Evolutionary conservation across 2,113 vertebrate genomes (phyloP).

Genomic region (Catharus minimus): DNA sequence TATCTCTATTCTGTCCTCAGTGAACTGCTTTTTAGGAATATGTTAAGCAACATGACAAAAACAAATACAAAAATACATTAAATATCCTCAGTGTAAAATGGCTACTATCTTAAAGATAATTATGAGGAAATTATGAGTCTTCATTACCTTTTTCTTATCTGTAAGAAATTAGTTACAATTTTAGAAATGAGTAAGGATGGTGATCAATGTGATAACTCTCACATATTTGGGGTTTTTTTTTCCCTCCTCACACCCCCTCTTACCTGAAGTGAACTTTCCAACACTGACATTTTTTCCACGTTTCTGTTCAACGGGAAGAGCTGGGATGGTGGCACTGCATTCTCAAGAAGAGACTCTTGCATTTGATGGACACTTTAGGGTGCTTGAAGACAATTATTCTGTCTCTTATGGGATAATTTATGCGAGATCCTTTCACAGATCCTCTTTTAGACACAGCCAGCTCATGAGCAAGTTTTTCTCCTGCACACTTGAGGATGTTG

Average conservation of each 20-base stretch:
- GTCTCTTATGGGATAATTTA: background rate
- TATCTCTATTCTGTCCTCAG: background rate
- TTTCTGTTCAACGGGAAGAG: background rate
- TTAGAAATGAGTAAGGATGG: background rate
- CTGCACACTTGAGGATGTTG: background rate
- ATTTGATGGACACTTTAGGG: background rate
- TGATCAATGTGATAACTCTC: background rate
- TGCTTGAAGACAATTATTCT: background rate
- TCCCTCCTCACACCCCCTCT: background rate
- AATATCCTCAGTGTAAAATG: background rate
- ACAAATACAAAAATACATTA: background rate
- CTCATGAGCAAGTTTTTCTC: background rate
- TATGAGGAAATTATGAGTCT: background rate
- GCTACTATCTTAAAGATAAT: background rate
- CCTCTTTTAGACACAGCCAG: background rate
- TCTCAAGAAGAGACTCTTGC: rapidly evolving
- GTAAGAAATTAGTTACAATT: background rate
- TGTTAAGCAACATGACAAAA: background rate
- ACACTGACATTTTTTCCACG: background rate
- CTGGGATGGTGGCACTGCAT: no score
- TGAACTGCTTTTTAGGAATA: background rate
- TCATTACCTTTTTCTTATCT: background rate
- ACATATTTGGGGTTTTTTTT: background rate
- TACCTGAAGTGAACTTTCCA: background rate
- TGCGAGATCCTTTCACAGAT: background rate